Conservation (phyloP, 1,140 invertebrate species). For the Pachypsylla venusta region DNA sequence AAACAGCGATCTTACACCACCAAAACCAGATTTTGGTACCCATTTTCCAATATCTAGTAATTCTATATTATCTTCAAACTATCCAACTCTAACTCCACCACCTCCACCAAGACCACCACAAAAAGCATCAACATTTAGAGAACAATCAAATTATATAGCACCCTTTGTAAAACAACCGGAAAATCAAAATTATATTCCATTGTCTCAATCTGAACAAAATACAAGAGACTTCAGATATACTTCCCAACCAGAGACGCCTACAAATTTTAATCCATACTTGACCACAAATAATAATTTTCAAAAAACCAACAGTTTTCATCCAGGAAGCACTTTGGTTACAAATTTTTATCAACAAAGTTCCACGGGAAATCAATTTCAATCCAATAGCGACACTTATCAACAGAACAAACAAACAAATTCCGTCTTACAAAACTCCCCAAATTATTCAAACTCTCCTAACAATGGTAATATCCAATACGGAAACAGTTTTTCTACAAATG, state of each 20-base stretch:
- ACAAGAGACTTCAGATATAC: conserved; percentile 3
- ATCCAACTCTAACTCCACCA: neutral
- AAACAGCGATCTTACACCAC: neutral
- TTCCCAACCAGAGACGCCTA: neutral
- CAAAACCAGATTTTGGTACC: neutral
- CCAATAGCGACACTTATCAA: neutral
- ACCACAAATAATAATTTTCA: conserved; percentile 1
- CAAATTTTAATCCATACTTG: neutral
- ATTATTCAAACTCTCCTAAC: too few species aligned
- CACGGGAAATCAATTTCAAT: neutral
- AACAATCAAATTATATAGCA: neutral
- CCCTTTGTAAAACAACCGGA: conserved; percentile 8
- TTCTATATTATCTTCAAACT: conserved; percentile 13
- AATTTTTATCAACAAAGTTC: neutral
- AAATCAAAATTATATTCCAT: neutral
- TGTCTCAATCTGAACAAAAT: neutral
- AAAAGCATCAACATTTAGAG: neutral
- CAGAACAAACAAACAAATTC: neutral
- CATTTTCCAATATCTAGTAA: neutral
- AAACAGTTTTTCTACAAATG: too few species aligned
- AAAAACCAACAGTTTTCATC: neutral
- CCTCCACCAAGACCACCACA: neutral
- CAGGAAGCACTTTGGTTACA: neutral
- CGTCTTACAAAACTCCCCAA: neutral
- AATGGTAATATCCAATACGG: neutral